Evolutionary conservation across 2,888 invertebrate species (phyloP).

Genomic region (Amorpha juglandis): DNA sequence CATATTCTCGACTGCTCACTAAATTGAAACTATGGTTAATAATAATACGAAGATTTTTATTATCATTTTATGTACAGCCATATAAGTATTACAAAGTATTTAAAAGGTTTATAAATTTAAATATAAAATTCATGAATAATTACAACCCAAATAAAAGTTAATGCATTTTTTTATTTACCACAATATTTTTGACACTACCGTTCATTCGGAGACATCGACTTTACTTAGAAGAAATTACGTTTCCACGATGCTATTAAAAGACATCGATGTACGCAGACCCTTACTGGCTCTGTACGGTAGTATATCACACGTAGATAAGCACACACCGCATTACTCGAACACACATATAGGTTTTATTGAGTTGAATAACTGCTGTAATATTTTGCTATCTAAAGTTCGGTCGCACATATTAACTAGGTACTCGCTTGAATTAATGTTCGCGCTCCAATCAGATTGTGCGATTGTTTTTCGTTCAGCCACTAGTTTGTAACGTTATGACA

Average conservation of each 20-base stretch:
- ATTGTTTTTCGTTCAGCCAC: too few species aligned
- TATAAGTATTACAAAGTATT: too few species aligned
- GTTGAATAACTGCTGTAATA: conserved; percentile 34
- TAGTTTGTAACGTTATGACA: too few species aligned
- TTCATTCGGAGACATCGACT: neutral
- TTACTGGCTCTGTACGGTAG: conserved; percentile 26
- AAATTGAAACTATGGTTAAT: too few species aligned
- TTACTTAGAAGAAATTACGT: neutral
- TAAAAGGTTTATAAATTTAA: too few species aligned
- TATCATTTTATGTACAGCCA: too few species aligned
- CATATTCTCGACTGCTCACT: too few species aligned
- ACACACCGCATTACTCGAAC: conserved; percentile 28
- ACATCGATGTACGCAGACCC: conserved; percentile 3
- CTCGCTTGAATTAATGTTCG: conserved; percentile 18
- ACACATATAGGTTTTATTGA: conserved; percentile 43
- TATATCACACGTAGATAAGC: conserved; percentile 47
- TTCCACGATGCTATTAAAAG: neutral
- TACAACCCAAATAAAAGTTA: too few species aligned
- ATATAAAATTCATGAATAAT: too few species aligned
- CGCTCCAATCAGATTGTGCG: conserved; percentile 5
- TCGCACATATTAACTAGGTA: conserved; percentile 21
- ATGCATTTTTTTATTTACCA: too few species aligned
- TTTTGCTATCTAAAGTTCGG: conserved; percentile 26
- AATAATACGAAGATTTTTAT: too few species aligned
- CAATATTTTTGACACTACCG: too few species aligned